Conservation (phyloP, 2,113 vertebrate species). For the Microtus oregoni region DNA sequence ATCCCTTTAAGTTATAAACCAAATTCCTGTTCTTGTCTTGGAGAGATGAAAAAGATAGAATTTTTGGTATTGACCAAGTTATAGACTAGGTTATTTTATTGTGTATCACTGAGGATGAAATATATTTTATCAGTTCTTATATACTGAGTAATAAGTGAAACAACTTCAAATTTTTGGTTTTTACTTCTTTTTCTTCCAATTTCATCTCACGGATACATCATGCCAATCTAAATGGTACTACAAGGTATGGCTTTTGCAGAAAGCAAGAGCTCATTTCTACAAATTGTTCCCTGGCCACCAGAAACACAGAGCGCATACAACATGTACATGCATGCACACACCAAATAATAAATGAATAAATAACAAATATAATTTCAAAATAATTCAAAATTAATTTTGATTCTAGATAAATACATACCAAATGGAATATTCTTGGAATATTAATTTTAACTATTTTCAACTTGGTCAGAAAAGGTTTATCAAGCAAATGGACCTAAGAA, state of each 20-base stretch:
- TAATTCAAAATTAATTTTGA: neutral
- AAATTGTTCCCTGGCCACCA: neutral
- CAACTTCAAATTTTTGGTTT: slow-evolving; percentile 4
- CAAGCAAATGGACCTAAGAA: too few species aligned
- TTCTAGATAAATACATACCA: neutral
- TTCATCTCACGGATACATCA: neutral
- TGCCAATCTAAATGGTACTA: neutral
- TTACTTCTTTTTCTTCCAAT: neutral
- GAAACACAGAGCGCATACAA: neutral
- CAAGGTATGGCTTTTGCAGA: neutral
- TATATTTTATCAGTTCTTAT: neutral
- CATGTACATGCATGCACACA: neutral
- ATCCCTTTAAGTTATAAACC: neutral
- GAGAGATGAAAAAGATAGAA: neutral
- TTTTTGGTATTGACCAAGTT: neutral
- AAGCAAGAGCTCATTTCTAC: neutral
- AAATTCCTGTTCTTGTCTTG: neutral
- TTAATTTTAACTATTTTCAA: neutral
- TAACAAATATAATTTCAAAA: neutral
- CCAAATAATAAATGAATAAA: neutral
- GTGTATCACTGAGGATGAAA: neutral
- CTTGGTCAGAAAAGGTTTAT: neutral
- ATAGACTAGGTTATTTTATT: neutral
- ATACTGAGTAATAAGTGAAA: neutral
- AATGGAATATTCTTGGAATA: neutral